phyloP scores from a whole-genome alignment of 2,888 invertebrate genomes.

The Gymnosoma rotundatum region DNA sequence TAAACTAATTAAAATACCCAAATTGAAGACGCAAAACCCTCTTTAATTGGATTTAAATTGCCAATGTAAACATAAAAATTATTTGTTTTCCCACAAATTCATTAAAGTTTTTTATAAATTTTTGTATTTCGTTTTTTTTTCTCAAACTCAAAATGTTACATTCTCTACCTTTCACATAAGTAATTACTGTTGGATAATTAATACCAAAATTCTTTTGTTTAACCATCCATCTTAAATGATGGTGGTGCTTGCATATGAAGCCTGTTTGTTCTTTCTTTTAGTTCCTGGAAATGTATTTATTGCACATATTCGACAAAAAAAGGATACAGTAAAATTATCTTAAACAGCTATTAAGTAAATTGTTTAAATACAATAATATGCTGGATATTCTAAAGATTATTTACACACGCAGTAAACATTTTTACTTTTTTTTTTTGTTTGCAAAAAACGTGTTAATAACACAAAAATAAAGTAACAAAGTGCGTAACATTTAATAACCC shows the following conservation, averaged over 20 bases:
- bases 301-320: constrained; percentile 16
- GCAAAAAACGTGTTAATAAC: constrained; percentile 60
- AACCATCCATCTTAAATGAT: constrained; percentile 8
- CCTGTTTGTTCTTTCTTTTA: constrained; percentile 18
- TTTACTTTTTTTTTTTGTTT: background rate
- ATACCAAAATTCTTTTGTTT: constrained; percentile 37
- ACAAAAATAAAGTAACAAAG: constrained; percentile 59
- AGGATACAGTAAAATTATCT: constrained; percentile 47
- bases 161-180: constrained; percentile 16
- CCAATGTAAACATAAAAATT: background rate
- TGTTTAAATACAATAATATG: constrained; percentile 52
- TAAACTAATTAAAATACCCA: background rate
- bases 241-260: background rate
- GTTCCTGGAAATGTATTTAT: constrained; percentile 29
- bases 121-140: background rate
- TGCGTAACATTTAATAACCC: constrained; percentile 69
- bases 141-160: constrained; percentile 20
- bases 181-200: constrained; percentile 35
- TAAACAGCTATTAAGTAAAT: constrained; percentile 63
- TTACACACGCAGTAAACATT: constrained; percentile 1
- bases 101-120: background rate
- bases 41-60: background rate
- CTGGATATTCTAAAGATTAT: constrained; percentile 17
- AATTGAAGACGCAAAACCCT: background rate
- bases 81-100: background rate